These are phyloP conservation scores for Acanthaster planci DNA, from an alignment of 35 echinoderm and acorn worm species.

Conservation along the genomic window DNA sequence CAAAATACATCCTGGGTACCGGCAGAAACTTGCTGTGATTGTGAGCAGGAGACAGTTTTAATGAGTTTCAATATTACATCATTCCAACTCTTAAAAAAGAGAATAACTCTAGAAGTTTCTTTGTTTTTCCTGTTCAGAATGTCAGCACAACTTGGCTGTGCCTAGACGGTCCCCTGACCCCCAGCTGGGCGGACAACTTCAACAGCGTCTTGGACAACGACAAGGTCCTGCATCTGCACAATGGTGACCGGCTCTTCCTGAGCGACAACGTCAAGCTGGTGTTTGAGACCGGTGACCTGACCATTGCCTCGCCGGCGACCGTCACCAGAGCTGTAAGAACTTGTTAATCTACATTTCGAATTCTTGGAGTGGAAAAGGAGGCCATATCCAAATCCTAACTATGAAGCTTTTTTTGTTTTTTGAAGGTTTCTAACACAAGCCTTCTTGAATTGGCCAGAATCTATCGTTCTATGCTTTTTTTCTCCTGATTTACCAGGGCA, in stretches of 20 bases:
- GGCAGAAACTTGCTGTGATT: no score
- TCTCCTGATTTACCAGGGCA: conserved; percentile 62
- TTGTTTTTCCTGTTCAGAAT: conserved; percentile 62
- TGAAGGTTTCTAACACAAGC: not conserved
- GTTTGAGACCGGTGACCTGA: conserved; percentile 86
- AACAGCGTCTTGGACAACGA: conserved; percentile 91
- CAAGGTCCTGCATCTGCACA: conserved; percentile 75
- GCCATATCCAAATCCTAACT: not conserved
- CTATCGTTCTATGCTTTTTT: not conserved
- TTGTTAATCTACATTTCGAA: not conserved
- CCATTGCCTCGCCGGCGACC: conserved; percentile 78
- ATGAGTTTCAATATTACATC: no score
- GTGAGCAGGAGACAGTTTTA: no score
- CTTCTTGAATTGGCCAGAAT: no score
- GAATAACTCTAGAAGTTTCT: not conserved
- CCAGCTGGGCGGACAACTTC: conserved; percentile 98
- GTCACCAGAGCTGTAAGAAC: conserved; percentile 85
- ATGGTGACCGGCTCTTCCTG: conserved; percentile 87
- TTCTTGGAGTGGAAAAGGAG: no score
- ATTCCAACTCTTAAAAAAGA: no score
- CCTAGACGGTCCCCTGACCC: conserved; percentile 91
- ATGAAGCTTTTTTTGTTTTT: not conserved
- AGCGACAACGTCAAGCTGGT: conserved; percentile 94
- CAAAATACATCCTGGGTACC: no score
- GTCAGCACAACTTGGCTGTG: conserved; percentile 99